Conservation (phyloP, 2,888 invertebrate genomes). For the Oscheius sp. region DNA sequence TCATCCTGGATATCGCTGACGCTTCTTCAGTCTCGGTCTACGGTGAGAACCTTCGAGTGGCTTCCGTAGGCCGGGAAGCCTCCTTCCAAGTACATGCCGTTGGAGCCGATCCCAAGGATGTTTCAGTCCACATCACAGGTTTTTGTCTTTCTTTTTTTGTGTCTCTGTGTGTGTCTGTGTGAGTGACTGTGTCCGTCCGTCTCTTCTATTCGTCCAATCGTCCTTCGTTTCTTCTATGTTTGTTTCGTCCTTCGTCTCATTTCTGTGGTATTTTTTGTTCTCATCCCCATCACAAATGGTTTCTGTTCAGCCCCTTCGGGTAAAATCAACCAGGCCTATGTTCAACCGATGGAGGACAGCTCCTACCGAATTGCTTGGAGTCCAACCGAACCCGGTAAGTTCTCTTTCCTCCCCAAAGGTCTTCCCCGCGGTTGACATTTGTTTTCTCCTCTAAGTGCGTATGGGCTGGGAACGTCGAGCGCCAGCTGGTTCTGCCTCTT, state of each 20-base stretch:
- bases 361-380: slow-evolving; percentile 74
- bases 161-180: slow-evolving; percentile 19
- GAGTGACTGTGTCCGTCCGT: slow-evolving; percentile 16
- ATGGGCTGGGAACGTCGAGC: not conserved
- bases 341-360: slow-evolving; percentile 67
- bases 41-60: slow-evolving; percentile 76
- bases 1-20: slow-evolving; percentile 72
- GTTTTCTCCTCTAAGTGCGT: not conserved
- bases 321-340: slow-evolving; percentile 48
- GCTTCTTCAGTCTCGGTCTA: slow-evolving; percentile 74
- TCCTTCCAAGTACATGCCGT: slow-evolving; percentile 75
- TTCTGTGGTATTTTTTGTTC: slow-evolving; percentile 28
- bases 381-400: slow-evolving; percentile 75
- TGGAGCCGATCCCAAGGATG: slow-evolving; percentile 70
- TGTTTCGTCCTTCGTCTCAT: slow-evolving; percentile 10
- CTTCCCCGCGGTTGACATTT: not conserved
- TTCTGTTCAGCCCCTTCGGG: slow-evolving; percentile 66
- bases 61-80: slow-evolving; percentile 76
- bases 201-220: not conserved
- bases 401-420: not conserved
- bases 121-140: slow-evolving; percentile 72
- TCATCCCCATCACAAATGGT: not conserved
- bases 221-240: slow-evolving; percentile 30
- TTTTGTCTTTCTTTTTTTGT: not conserved
- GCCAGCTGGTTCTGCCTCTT: slow-evolving; percentile 15